phyloP scores from a whole-genome alignment of 64 coral and sea anemone genomes.

The Montipora efflorescens region DNA sequence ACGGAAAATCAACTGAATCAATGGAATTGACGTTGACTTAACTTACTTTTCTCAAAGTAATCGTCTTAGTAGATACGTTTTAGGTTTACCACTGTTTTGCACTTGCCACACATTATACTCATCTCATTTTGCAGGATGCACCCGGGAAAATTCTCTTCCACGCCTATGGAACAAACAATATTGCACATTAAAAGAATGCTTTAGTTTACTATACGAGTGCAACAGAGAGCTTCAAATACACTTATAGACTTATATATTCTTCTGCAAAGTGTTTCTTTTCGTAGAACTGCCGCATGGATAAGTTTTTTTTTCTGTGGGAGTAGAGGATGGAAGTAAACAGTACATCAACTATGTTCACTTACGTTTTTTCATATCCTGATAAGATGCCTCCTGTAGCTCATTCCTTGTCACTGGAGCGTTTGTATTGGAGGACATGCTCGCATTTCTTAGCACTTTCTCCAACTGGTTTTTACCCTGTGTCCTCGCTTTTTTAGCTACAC shows the following conservation, averaged over 20 bases:
- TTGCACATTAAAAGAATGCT: background rate
- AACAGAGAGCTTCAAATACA: background rate
- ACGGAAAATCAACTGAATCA: background rate
- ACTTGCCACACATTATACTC: background rate
- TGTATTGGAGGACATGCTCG: background rate
- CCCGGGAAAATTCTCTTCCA: background rate
- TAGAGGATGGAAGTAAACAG: background rate
- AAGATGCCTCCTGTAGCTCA: background rate
- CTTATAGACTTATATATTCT: background rate
- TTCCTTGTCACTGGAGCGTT: background rate
- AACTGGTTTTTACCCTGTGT: background rate
- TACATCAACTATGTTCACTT: constrained; percentile 15
- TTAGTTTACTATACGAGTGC: background rate
- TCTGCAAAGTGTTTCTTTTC: constrained; percentile 12
- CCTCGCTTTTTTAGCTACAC: constrained; percentile 12
- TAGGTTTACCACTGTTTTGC: background rate
- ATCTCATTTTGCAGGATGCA: constrained; percentile 1
- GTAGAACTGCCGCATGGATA: background rate
- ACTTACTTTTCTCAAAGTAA: constrained; percentile 41
- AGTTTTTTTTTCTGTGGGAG: background rate
- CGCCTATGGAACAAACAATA: constrained; percentile 12
- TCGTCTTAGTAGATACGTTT: constrained; percentile 10
- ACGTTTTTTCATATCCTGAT: constrained; percentile 37
- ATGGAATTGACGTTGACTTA: background rate
- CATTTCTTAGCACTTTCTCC: background rate